Evolutionary conservation across 1,140 invertebrate species (phyloP), one percentile per base, ranked within the genome.

Genomic region (Leptopilina boulardi): DNA sequence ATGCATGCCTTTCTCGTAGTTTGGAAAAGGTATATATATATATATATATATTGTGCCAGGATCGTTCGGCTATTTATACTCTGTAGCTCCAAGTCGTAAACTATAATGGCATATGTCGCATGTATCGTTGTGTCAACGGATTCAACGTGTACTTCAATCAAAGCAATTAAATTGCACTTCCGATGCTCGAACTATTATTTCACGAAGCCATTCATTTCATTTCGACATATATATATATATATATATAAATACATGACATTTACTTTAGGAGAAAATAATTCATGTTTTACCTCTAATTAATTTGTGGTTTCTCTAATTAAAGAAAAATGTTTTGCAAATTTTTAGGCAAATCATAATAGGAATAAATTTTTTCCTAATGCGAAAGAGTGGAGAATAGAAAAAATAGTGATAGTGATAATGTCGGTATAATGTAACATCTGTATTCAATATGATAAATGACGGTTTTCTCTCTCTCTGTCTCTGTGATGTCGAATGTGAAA

Each of bases 101-200:
- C 59, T 30, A 66, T 66, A 66, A 66, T 30, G 59, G 59, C 23
- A 66, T 66, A 30, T 11, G 21, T 66, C 59, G 59, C 26, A 30
- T 30, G 26, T 66, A 23, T 66, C 59, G 23, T 66, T 26, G 26
- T 66, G 59, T 30, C 26, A 66, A 30, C 23, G 59, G 59, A 66
- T 66, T 66, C 59, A 66, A 30, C 23, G 59, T 66, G 26, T 66
- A 66, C 59, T 30, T 66, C 59, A 30, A 66, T 66, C 56, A 66
- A 66, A 15, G 26, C 23, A 66, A n/a, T 66, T 66, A 30, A 66
- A 30, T 66, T 66, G 23, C 59, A 66, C 21, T 66, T 66, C 59
- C 59, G 26, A 15, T 30, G 11, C 26, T 66, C 23, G 23, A 66
- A 66, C 13, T 15, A 66, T 66, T 30, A 66, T 66, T 66, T 30